Evolutionary conservation across 2,888 invertebrate species (phyloP).

Genomic region (Deroplatys truncata): DNA sequence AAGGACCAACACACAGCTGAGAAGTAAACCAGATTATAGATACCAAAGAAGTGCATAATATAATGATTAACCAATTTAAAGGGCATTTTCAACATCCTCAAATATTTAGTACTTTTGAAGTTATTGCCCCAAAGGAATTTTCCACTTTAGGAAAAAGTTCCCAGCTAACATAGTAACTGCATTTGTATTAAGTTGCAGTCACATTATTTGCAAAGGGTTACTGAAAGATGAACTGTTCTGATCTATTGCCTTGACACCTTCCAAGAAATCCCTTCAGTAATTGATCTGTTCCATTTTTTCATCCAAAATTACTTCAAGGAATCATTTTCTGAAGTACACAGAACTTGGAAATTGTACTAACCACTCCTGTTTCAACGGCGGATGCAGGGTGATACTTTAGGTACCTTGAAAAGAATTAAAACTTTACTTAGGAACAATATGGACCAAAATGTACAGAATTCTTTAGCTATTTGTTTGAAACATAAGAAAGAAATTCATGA

Average conservation of each 20-base stretch:
- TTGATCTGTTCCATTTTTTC: not conserved
- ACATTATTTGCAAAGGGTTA: not conserved
- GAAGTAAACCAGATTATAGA: too few species aligned
- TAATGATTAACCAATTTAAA: too few species aligned
- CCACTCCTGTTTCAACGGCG: not conserved
- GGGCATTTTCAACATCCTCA: too few species aligned
- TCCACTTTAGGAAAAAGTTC: not conserved
- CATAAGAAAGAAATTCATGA: not conserved
- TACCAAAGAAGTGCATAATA: too few species aligned
- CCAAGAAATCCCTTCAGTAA: not conserved
- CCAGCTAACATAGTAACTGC: not conserved
- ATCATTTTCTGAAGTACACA: not conserved
- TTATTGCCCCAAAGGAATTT: not conserved
- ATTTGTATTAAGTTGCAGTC: not conserved
- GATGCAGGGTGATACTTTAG: not conserved
- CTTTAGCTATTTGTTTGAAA: not conserved
- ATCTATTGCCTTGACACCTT: not conserved
- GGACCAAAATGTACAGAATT: not conserved
- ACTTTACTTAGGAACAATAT: not conserved
- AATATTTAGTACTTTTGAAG: not conserved
- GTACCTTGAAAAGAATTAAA: not conserved
- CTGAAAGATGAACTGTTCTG: not conserved
- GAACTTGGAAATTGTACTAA: not conserved
- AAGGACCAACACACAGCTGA: too few species aligned
- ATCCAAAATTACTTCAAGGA: not conserved